These are phyloP conservation scores for Bugulina stolonifera DNA, from an alignment of 2,888 invertebrate species.

Conservation along the genomic window DNA sequence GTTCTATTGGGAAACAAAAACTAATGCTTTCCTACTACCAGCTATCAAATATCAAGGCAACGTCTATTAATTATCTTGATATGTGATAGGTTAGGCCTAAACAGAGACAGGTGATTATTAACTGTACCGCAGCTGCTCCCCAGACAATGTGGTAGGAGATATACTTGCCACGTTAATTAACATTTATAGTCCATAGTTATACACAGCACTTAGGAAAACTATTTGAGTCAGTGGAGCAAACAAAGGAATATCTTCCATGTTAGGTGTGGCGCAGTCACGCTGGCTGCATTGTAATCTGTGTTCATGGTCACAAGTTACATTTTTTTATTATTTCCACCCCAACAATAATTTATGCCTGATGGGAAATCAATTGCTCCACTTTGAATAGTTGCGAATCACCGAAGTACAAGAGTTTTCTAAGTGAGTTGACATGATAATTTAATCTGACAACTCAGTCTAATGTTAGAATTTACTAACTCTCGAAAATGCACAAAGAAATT, in stretches of 20 bases:
- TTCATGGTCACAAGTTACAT: too few species aligned
- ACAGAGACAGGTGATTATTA: neutral
- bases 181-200: neutral
- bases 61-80: neutral
- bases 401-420: too few species aligned
- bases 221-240: neutral
- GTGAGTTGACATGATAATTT: too few species aligned
- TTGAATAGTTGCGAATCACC: too few species aligned
- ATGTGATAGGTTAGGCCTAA: neutral
- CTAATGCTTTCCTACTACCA: neutral
- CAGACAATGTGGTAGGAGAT: neutral
- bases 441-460: too few species aligned
- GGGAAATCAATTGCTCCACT: too few species aligned
- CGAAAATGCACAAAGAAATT: too few species aligned
- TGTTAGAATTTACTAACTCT: too few species aligned
- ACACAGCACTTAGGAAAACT: neutral
- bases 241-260: neutral
- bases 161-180: neutral
- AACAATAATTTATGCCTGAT: too few species aligned
- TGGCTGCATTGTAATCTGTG: too few species aligned
- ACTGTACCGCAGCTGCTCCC: neutral
- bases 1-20: neutral
- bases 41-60: neutral
- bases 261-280: neutral
- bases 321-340: too few species aligned